Evolutionary conservation across 2,113 vertebrate genomes (phyloP).

Genomic region (Pygathrix nemaeus): DNA sequence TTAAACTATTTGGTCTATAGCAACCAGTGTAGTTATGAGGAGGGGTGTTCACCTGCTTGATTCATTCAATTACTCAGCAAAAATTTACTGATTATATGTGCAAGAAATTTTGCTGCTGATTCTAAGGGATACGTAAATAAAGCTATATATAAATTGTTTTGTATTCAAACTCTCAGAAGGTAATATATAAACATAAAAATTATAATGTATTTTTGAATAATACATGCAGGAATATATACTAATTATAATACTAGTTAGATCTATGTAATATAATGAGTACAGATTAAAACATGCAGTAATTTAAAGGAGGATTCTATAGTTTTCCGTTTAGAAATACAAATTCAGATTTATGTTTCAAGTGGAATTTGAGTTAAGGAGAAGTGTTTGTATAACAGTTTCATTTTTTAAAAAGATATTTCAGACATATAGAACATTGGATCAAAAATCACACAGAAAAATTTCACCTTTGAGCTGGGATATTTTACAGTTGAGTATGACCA

Average conservation of each 20-base stretch:
- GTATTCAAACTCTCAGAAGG: not conserved
- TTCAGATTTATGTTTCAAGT: not conserved
- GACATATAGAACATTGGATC: not conserved
- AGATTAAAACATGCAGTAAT: not conserved
- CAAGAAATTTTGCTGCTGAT: not conserved
- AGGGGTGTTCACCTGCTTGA: not conserved
- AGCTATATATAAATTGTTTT: not conserved
- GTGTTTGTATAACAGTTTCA: not conserved
- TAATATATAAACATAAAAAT: not conserved
- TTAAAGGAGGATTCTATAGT: not conserved
- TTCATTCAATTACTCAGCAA: not conserved
- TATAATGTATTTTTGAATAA: not conserved
- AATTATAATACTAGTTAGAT: not conserved
- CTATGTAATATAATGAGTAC: not conserved
- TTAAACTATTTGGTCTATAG: not conserved
- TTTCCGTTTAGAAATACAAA: slow-evolving; percentile 17
- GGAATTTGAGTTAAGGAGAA: not conserved
- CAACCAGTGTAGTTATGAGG: not conserved
- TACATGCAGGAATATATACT: not conserved
- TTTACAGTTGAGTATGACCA: not conserved
- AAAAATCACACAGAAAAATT: not conserved
- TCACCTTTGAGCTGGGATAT: not conserved
- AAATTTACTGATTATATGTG: not conserved
- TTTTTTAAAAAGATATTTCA: not conserved
- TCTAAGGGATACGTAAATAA: not conserved